Evolutionary conservation across 35 echinoderm and acorn worm genomes (phyloP).

Genomic region (Lytechinus pictus): DNA sequence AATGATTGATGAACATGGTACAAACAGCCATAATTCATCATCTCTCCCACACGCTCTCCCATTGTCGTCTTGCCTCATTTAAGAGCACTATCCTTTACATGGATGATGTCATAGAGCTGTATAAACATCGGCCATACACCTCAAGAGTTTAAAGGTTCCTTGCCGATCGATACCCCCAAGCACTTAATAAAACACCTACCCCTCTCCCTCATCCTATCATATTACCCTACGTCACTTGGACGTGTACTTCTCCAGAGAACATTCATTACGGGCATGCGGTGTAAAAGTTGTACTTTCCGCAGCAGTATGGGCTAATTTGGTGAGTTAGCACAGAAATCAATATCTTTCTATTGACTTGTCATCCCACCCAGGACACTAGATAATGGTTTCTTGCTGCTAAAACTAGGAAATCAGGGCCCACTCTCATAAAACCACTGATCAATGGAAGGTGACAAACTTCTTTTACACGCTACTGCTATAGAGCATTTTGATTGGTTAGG

Average conservation of each 20-base stretch:
- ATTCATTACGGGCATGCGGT: background rate
- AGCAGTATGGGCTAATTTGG: background rate
- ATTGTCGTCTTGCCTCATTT: background rate
- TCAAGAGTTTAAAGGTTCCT: background rate
- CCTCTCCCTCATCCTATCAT: background rate
- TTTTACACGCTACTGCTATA: no score
- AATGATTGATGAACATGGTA: background rate
- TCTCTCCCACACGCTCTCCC: background rate
- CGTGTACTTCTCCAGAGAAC: background rate
- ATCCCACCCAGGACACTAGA: background rate
- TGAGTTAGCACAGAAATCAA: background rate
- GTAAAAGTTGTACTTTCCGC: background rate
- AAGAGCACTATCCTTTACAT: background rate
- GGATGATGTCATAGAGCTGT: background rate
- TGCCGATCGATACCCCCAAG: background rate
- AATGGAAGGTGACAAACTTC: no score
- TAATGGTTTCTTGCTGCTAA: background rate
- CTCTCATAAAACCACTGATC: no score
- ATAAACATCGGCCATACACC: background rate
- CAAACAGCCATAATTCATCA: background rate
- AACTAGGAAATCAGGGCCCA: background rate
- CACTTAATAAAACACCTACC: background rate
- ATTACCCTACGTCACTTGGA: background rate
- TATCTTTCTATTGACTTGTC: background rate
- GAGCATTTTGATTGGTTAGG: no score